Conservation (phyloP, 2,113 vertebrate genomes). For the Cettia cetti region DNA sequence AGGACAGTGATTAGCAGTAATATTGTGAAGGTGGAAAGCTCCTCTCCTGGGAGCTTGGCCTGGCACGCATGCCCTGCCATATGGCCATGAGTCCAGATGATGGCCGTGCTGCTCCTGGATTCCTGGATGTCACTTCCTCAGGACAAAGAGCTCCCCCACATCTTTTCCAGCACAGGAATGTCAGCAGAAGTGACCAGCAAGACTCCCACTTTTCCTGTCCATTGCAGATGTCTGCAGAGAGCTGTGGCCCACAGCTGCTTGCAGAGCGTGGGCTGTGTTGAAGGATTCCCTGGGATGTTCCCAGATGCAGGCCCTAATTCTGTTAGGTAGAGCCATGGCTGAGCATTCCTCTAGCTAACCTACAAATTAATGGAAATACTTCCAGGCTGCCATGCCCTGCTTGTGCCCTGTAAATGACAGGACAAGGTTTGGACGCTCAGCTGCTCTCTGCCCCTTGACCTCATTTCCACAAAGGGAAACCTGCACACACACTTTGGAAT, state of each 20-base stretch:
- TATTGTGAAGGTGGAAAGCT: not conserved
- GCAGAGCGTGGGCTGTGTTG: not conserved
- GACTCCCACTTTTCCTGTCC: not conserved
- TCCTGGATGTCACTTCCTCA: not conserved
- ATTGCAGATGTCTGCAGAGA: not conserved
- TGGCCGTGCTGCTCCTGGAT: not conserved
- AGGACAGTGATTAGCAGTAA: not conserved
- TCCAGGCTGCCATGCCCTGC: not conserved
- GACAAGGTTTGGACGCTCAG: not conserved
- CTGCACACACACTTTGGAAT: fast-evolving
- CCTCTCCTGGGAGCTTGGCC: not conserved
- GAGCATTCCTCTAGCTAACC: not conserved
- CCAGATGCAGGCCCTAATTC: not conserved
- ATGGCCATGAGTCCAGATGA: not conserved
- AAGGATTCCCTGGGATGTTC: not conserved
- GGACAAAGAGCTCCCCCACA: not conserved
- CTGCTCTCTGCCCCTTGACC: not conserved
- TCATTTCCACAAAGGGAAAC: not conserved
- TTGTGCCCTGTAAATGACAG: not conserved
- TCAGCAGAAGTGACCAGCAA: not conserved
- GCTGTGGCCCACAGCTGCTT: not conserved
- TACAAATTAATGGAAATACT: not conserved
- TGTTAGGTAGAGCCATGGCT: not conserved
- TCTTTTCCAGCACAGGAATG: not conserved
- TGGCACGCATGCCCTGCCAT: not conserved